phyloP scores from a whole-genome alignment of 2,113 vertebrate species.

The Ondatra zibethicus region DNA sequence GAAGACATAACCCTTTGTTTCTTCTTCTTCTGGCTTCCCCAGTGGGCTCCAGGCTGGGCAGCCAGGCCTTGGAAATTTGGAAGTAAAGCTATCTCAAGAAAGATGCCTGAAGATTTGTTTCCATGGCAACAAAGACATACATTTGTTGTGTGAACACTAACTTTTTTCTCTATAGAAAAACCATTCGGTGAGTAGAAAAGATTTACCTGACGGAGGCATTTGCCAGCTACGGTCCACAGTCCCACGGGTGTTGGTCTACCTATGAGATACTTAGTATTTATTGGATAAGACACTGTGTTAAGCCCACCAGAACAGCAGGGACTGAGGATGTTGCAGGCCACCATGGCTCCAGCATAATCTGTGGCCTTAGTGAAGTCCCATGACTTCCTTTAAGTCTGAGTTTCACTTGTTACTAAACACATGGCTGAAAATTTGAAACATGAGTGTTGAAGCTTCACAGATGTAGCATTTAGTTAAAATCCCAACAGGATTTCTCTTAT shows the following conservation, averaged over 20 bases:
- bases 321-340: background rate
- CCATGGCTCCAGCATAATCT: background rate
- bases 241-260: background rate
- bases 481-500: background rate
- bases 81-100: slow-evolving; percentile 65
- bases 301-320: background rate
- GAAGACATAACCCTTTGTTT: background rate
- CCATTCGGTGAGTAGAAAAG: background rate
- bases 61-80: background rate
- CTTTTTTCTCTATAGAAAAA: slow-evolving; percentile 51
- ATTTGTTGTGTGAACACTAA: slow-evolving; percentile 62
- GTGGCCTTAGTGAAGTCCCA: background rate
- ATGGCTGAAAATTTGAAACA: slow-evolving; percentile 13
- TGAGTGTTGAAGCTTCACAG: background rate
- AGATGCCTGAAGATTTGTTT: slow-evolving; percentile 48
- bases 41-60: background rate
- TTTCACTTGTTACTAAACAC: background rate
- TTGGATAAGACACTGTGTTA: no score
- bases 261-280: background rate
- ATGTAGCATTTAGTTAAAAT: background rate
- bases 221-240: background rate
- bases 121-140: slow-evolving; percentile 60
- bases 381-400: background rate
- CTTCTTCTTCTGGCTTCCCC: background rate
- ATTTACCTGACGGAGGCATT: slow-evolving; percentile 1